Conservation (phyloP, 2,888 invertebrate species). For the Polyploca ridens region DNA sequence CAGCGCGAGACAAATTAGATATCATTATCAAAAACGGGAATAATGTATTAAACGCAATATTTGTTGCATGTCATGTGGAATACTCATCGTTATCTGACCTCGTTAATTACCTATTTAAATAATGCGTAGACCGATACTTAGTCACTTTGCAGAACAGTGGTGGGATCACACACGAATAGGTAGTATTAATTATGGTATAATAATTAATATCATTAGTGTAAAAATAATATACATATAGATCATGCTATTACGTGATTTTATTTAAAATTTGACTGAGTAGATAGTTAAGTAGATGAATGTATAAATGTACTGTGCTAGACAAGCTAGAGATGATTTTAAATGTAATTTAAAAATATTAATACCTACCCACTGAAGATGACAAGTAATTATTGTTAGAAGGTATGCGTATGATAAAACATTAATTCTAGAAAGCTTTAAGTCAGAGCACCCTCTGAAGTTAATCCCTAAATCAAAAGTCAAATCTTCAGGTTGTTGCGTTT, state of each 20-base stretch:
- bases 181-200: neutral
- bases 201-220: too few species aligned
- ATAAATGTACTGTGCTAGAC: neutral
- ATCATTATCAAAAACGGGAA: conserved; percentile 52
- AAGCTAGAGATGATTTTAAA: too few species aligned
- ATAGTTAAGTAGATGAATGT: neutral
- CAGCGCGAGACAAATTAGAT: conserved; percentile 39
- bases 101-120: neutral
- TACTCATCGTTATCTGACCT: conserved; percentile 1
- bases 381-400: neutral
- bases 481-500: neutral
- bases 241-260: neutral
- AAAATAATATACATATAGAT: too few species aligned
- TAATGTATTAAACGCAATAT: conserved; percentile 36
- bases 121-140: neutral
- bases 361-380: neutral
- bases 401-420: neutral
- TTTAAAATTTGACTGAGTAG: neutral
- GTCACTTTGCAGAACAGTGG: neutral
- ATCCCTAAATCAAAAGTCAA: neutral
- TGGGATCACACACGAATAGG: too few species aligned
- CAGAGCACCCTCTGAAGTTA: neutral
- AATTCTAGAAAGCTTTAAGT: neutral
- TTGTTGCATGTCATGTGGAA: neutral
- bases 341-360: too few species aligned